A percentile compares a stretch with the other conserved stretches of the same genome.
phyloP scores from a whole-genome alignment of 2,888 invertebrate genomes.

The Lithophane ornitopus region DNA sequence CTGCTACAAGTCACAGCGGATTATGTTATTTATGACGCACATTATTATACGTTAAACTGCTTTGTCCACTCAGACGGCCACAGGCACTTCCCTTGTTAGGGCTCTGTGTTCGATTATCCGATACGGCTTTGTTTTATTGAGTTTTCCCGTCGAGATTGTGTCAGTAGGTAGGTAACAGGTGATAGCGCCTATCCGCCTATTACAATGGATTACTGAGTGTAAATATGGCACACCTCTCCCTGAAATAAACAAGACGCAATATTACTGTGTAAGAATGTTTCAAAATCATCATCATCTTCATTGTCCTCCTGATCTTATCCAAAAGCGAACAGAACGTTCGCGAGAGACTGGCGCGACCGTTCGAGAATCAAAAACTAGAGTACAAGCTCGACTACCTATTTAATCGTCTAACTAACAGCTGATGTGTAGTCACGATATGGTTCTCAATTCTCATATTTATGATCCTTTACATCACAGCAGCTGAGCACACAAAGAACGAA shows the following conservation, averaged over 20 bases:
- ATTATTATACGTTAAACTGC: constrained; percentile 26
- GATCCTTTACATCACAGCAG: background rate
- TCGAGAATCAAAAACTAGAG: background rate
- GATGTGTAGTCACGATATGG: constrained; percentile 10
- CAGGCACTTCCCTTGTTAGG: constrained; percentile 13
- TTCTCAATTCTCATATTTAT: constrained; percentile 19
- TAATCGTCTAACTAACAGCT: constrained; percentile 23
- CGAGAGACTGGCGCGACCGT: too few relatives aligned
- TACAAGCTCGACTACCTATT: background rate
- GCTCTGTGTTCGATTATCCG: background rate
- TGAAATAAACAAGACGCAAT: background rate
- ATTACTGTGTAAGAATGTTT: background rate
- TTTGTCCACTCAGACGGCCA: background rate
- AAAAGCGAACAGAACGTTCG: background rate
- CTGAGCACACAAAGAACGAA: too few relatives aligned
- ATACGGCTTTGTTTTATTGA: background rate
- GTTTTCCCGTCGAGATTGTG: background rate
- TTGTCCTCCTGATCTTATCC: background rate
- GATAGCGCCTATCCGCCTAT: too few relatives aligned
- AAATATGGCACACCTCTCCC: background rate
- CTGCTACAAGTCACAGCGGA: constrained; percentile 9
- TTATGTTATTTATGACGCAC: constrained; percentile 37
- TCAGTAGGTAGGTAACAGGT: background rate
- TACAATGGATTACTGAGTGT: background rate
- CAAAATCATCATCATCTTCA: background rate